Evolutionary conservation across 2,113 vertebrate genomes (phyloP), one percentile per base, ranked within the genome.

Genomic region (Leptodactylus fuscus): DNA sequence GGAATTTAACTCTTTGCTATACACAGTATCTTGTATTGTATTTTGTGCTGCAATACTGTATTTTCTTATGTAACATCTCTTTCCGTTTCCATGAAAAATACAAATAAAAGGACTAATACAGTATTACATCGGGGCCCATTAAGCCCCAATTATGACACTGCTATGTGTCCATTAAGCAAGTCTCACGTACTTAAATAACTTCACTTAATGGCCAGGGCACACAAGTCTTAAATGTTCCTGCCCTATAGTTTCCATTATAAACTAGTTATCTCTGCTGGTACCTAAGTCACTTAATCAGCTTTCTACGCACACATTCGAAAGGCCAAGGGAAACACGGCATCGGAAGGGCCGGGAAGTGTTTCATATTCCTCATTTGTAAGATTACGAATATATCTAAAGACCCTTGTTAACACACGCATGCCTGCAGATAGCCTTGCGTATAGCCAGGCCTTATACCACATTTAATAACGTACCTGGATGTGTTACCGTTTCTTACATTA

Each of bases 211-310:
- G 38, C 20, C 38, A 44, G 38, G 70, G 38, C 70, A n/a, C 38
- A 73, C 9, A 44, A n/a, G 38, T 73, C 70, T 73, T 73, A 71
- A 71, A 71, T 71, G 70, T 46, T n/a, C 70, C 70, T 44, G 70
- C 36, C 70, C 70, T 73, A 73, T 44, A 73, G 36, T 44, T 46
- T 73, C 70, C 70, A 73, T 46, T 73, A 44, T 24, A 46, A 73
- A 44, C 70, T 46, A 73, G 70, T 73, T 71, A 71, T 71, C 69
- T n/a, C 36, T 41, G 69, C 13, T 73, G 20, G 36, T 46, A 73
- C 70, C 70, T 12, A 12, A 71, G 34, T 71, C 36, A 41, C 20
- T 71, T 24, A 73, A 46, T 44, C 20, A 73, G n/a, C 38, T 24
- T 44, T 44, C 38, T 15, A 24, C 38, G 46, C 34, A 38, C 36